Evolutionary conservation across 2,797 vertebrate species (phyloP), one percentile per base, ranked within the genome.

Genomic region (Smutsia gigantea): DNA sequence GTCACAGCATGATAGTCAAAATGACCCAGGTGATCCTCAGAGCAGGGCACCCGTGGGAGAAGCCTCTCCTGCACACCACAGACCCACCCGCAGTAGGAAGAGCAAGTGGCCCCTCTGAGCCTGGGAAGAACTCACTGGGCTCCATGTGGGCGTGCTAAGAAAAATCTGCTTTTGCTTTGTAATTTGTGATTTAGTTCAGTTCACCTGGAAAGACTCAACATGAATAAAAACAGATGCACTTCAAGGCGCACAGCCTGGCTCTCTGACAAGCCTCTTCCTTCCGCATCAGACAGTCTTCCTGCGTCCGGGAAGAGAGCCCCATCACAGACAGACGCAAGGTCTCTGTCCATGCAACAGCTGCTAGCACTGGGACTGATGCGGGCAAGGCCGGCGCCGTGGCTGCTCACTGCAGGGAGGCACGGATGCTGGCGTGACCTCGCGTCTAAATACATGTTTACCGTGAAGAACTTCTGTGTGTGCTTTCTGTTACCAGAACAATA

Each of bases 151-250:
- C 19, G 14, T 34, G 71, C 31, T 49, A 19, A 37, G 64, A 51
- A 74, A 95, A 96, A 95, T 85, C 94, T 97, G 97, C 97, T 97
- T 97, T 97, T 92, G 9, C 84, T 97, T 97, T 94, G 92, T 69
- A 93, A 93, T 85, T 85, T 93, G 75, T 87, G 96, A 96, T 57
- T 97, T 72, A 94, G 95, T 96, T 97, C 94, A 92, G 96, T 92
- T 98, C 98, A 98, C 97, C 97, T 98, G 97, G 96, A 98, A 98
- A 98, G 98, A 97, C 95, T 96, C 98, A 94, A 85, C 59, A 59
- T 85, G 94, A 98, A 96, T 63, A 90, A 97, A 97, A 97, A 91
- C 97, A 97, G 96, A 97, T 92, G 93, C 75, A 74, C 69, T 84
- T 96, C 87, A 69, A 84, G 97, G 87, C 69, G 34, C 81, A 23